phyloP scores from a whole-genome alignment of 2,888 invertebrate genomes.

The Acleris emargana region DNA sequence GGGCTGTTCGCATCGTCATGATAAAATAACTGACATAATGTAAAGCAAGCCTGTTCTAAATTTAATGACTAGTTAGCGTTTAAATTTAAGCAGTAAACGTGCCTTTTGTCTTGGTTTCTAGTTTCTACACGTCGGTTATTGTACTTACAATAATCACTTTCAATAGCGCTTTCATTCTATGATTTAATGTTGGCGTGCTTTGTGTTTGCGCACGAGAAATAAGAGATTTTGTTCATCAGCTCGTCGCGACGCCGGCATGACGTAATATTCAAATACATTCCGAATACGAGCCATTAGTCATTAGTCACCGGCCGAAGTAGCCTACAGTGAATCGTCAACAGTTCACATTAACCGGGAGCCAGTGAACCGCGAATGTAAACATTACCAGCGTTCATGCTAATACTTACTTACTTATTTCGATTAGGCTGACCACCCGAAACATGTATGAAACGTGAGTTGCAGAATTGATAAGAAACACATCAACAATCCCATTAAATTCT shows the following conservation, averaged over 20 bases:
- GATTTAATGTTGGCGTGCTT: conserved; percentile 16
- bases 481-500: background rate
- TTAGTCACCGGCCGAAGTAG: conserved; percentile 15
- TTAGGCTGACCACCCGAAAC: background rate
- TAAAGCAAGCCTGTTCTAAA: background rate
- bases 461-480: background rate
- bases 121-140: no score
- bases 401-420: background rate
- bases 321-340: conserved; percentile 17
- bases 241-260: conserved; percentile 17
- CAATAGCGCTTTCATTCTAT: background rate
- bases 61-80: conserved; percentile 6
- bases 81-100: background rate
- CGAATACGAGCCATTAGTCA: conserved; percentile 25
- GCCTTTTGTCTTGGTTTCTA: no score
- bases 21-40: conserved; percentile 2
- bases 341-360: conserved; percentile 19
- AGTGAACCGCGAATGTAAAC: conserved; percentile 29
- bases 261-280: conserved; percentile 19
- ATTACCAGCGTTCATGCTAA: conserved; percentile 3
- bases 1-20: background rate
- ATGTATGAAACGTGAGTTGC: background rate
- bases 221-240: conserved; percentile 29
- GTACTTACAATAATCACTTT: background rate
- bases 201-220: conserved; percentile 12